Conservation (phyloP, 2,888 invertebrate species). For the Amorpha juglandis region DNA sequence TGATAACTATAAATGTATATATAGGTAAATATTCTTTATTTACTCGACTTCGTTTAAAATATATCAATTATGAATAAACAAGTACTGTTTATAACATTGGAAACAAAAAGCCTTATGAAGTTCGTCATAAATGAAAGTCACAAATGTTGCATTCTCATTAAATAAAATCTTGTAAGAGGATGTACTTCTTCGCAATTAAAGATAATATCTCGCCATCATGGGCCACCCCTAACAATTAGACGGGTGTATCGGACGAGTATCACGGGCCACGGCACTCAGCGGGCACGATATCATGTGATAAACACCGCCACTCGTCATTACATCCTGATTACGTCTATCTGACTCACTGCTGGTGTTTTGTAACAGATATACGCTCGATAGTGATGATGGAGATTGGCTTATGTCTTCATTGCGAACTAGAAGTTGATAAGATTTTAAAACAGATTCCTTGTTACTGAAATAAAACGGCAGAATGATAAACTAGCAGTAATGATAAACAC, state of each 20-base stretch:
- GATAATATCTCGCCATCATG: not conserved
- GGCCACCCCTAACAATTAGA: conserved; percentile 36
- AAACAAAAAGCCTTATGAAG: too few relatives aligned
- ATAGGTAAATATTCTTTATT: too few relatives aligned
- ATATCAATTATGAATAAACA: too few relatives aligned
- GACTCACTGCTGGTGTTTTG: conserved; percentile 21
- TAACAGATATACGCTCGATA: conserved; percentile 22
- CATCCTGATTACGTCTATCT: conserved; percentile 34
- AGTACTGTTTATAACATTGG: too few relatives aligned
- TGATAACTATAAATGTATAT: too few relatives aligned
- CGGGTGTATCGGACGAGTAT: conserved; percentile 45
- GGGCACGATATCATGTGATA: conserved; percentile 41
- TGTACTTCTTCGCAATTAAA: not conserved
- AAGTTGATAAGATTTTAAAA: not conserved
- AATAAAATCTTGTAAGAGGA: too few relatives aligned
- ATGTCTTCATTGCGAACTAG: conserved; percentile 12
- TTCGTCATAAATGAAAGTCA: too few relatives aligned
- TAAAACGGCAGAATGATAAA: too few relatives aligned
- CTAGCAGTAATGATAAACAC: too few relatives aligned
- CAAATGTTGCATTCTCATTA: too few relatives aligned
- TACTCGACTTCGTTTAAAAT: too few relatives aligned
- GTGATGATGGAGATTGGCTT: not conserved
- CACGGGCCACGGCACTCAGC: conserved; percentile 40
- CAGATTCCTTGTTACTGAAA: not conserved
- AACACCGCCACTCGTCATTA: conserved; percentile 44